phyloP scores from a whole-genome alignment of 2,888 invertebrate species.

The Temnothorax ravouxi region DNA sequence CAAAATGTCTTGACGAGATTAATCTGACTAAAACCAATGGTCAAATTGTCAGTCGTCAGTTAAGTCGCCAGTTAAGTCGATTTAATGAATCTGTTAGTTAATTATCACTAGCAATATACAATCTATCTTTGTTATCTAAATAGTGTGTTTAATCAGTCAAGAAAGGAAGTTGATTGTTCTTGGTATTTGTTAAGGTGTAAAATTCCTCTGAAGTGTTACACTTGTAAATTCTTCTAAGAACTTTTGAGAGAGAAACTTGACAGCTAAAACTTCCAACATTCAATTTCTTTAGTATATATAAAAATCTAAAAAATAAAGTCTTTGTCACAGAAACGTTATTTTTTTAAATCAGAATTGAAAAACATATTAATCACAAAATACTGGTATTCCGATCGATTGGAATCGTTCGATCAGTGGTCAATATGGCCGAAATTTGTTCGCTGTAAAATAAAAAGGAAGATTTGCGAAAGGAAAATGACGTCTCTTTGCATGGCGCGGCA shows the following conservation, averaged over 20 bases:
- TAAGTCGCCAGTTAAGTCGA: too few species aligned
- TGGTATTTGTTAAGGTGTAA: background rate
- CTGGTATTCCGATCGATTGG: background rate
- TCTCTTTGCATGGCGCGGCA: constrained; percentile 24
- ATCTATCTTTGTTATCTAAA: too few species aligned
- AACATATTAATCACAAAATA: constrained; percentile 63
- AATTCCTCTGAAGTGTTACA: background rate
- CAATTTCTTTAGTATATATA: background rate
- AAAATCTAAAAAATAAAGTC: background rate
- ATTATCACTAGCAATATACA: too few species aligned
- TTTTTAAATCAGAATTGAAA: constrained; percentile 2
- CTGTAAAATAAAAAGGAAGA: constrained; percentile 22
- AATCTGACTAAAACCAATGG: too few species aligned
- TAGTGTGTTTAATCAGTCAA: background rate
- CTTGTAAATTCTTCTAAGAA: background rate
- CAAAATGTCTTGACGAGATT: too few species aligned
- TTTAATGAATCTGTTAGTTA: too few species aligned
- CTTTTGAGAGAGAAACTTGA: background rate
- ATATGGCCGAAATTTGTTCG: constrained; percentile 43
- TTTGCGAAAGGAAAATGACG: background rate
- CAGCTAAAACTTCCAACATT: background rate
- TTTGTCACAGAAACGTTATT: background rate
- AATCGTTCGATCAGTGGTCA: constrained; percentile 32
- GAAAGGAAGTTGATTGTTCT: background rate
- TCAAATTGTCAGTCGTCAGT: too few species aligned